Evolutionary conservation across 2,797 vertebrate species (phyloP).

Genomic region (Sebastes vulpes): DNA sequence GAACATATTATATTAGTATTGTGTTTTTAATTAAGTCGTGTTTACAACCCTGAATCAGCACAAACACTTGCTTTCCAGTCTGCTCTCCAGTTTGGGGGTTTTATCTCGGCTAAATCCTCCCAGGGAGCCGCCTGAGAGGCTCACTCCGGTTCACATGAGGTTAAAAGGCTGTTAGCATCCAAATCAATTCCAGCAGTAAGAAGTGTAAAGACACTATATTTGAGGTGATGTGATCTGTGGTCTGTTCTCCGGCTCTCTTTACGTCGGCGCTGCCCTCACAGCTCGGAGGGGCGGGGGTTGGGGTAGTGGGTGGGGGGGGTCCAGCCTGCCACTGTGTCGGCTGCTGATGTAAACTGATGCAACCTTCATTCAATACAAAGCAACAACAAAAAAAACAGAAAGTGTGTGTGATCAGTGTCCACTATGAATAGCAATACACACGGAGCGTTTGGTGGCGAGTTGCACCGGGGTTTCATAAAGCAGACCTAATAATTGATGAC

Average conservation of each 20-base stretch:
- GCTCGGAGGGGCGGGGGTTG: constrained; percentile 20
- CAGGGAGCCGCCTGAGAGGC: not conserved
- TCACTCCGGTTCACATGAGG: not conserved
- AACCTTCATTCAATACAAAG: constrained; percentile 78
- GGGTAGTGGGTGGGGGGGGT: constrained; percentile 37
- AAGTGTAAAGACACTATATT: constrained; percentile 20
- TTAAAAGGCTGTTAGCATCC: constrained; percentile 15
- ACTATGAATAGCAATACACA: constrained; percentile 52
- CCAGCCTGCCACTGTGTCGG: constrained; percentile 62
- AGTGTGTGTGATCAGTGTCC: constrained; percentile 60
- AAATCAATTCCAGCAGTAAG: constrained; percentile 12
- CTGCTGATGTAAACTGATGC: constrained; percentile 83
- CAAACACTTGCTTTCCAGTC: not conserved
- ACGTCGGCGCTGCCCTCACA: constrained; percentile 16
- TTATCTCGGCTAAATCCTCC: not conserved
- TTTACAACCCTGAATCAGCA: not conserved
- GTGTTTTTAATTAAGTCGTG: not conserved
- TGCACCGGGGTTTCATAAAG: constrained; percentile 72
- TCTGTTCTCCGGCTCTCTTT: constrained; percentile 7
- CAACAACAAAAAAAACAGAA: constrained; percentile 48
- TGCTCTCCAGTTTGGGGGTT: not conserved
- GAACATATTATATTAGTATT: not conserved
- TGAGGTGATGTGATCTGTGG: constrained; percentile 24
- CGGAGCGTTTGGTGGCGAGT: constrained; percentile 47
- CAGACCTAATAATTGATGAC: constrained; percentile 72